Evolutionary conservation across 1,140 invertebrate species (phyloP), one percentile per base, ranked within the genome.

Genomic region (Formica exsecta): DNA sequence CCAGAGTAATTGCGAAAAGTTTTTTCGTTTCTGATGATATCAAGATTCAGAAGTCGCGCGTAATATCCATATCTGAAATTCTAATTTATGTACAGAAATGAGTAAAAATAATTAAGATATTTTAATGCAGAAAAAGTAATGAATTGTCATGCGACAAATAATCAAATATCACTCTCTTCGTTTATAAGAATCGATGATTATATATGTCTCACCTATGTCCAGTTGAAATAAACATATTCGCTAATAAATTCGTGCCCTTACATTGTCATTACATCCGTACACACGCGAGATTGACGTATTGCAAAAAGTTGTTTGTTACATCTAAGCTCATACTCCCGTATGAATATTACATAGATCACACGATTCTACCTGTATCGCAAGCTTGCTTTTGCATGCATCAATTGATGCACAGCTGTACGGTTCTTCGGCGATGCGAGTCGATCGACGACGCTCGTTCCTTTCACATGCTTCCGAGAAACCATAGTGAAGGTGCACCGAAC

Each of bases 381-480:
- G 29, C 36, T 73, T 59, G 25, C 19, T 81, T 1, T 8, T 44
- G 8, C 11, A 13, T 44, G 9, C 8, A 29, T 70, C 0, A 36
- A 57, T 29, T 41, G 22, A 57, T 57, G 65, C 22, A n/a, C 8
- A 25, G 48, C 54, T 22, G 3, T 16, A 16, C 3, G 22, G n/a
- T 19, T 19, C 65, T 32, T 76, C 6, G 19, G 3, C 38, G 22
- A 71, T 62, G 13, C 29, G 7, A 57, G 25, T 36, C 54, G n/a
- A 11, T 38, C 19, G 13, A 74, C 62, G 3, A n/a, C 51, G 32
- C 22, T 13, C 22, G 3, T 83, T 36, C 59, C 79, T 83, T 83
- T 83, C 79, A 83, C 68, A 25, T n/a, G 25, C 68, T 83, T 83
- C 79, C 79, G 66, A 83, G 68, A 83, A 83, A 83, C 29, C 29